phyloP scores from a whole-genome alignment of 2,888 invertebrate species.

The Acanthosoma haemorrhoidale region DNA sequence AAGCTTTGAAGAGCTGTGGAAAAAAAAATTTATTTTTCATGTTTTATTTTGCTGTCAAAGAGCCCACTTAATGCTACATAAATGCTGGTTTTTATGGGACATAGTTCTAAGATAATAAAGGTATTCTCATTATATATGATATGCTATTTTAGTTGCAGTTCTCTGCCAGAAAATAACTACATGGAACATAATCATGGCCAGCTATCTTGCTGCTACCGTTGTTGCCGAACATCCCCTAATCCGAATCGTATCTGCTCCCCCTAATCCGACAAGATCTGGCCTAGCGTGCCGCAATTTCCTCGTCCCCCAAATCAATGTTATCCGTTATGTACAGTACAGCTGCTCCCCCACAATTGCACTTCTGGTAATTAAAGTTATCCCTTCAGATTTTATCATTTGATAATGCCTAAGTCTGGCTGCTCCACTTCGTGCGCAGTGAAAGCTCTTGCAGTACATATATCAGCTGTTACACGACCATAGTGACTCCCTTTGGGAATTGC shows the following conservation, averaged over 20 bases:
- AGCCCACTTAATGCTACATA: too few relatives aligned
- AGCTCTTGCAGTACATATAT: background rate
- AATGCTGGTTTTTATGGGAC: too few relatives aligned
- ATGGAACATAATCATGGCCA: background rate
- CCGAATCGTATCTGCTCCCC: background rate
- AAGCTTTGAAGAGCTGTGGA: too few relatives aligned
- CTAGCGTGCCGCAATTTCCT: background rate
- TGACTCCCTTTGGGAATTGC: background rate
- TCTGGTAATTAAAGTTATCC: background rate
- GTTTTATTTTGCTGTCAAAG: too few relatives aligned
- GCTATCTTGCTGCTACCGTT: background rate
- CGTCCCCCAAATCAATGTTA: background rate
- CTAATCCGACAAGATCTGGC: background rate
- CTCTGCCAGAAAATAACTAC: background rate
- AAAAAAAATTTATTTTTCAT: too few relatives aligned
- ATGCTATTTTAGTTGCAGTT: too few relatives aligned
- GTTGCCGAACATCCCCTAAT: background rate
- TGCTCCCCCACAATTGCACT: background rate
- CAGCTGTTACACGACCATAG: background rate
- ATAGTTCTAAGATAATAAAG: too few relatives aligned
- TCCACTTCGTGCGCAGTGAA: background rate
- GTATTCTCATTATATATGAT: too few relatives aligned
- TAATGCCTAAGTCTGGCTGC: background rate
- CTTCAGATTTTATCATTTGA: background rate
- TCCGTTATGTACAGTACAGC: background rate